A percentile compares a stretch with the other conserved stretches of the same genome.
phyloP scores from a whole-genome alignment of 2,888 invertebrate species.

The Tetragonisca angustula region DNA sequence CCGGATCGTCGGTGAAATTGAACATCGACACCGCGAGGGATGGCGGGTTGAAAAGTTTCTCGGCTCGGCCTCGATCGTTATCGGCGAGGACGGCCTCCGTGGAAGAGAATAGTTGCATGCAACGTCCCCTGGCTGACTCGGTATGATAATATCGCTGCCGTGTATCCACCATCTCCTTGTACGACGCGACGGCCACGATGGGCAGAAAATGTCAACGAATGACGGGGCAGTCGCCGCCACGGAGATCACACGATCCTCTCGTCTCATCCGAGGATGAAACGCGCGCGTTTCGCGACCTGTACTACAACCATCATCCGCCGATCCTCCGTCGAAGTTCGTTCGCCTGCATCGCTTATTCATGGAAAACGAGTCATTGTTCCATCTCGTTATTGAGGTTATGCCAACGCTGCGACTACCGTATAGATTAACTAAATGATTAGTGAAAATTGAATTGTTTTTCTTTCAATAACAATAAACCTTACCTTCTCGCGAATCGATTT shows the following conservation, averaged over 20 bases:
- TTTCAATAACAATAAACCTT: too few relatives aligned
- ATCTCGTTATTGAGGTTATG: not conserved
- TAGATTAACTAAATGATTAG: too few relatives aligned
- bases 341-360: conserved; percentile 11
- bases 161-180: conserved; percentile 57
- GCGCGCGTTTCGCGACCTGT: conserved; percentile 7
- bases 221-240: conserved; percentile 55
- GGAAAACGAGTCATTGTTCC: not conserved
- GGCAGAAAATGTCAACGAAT: conserved; percentile 64
- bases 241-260: conserved; percentile 43
- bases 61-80: conserved; percentile 21
- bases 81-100: conserved; percentile 17
- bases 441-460: too few relatives aligned
- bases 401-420: too few relatives aligned
- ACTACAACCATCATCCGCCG: conserved; percentile 3
- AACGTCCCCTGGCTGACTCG: conserved; percentile 29
- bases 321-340: conserved; percentile 16
- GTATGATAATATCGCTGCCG: conserved; percentile 60
- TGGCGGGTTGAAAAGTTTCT: conserved; percentile 6
- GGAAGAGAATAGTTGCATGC: conserved; percentile 22
- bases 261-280: not conserved
- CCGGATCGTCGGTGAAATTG: conserved; percentile 6
- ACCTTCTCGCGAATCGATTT: too few relatives aligned
- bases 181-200: conserved; percentile 42
- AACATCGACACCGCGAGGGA: conserved; percentile 5